Conservation (phyloP, 2,888 invertebrate genomes). For the Schrankia costaestrigalis region DNA sequence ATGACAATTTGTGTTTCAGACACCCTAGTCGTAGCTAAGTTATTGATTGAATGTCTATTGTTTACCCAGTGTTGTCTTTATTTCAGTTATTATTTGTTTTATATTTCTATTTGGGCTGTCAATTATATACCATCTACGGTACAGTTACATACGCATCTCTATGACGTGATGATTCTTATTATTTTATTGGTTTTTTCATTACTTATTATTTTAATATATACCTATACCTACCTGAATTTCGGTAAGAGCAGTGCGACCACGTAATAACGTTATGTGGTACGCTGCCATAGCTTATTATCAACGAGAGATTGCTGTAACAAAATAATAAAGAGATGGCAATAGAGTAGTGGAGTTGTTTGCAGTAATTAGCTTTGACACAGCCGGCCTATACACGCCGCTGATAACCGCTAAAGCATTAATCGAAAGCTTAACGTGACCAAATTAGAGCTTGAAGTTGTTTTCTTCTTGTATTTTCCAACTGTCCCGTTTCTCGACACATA, state of each 20-base stretch:
- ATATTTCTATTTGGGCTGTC: conserved; percentile 34
- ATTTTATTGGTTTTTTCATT: conserved; percentile 14
- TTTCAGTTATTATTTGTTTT: conserved; percentile 30
- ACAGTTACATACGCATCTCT: conserved; percentile 29
- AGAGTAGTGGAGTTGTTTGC: conserved; percentile 44
- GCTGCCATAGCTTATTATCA: conserved; percentile 36
- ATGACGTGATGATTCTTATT: conserved; percentile 16
- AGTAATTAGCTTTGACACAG: conserved; percentile 53
- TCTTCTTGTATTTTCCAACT: conserved; percentile 71
- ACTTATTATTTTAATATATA: no score
- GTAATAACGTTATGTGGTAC: conserved; percentile 31
- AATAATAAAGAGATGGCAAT: conserved; percentile 21
- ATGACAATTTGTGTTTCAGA: conserved; percentile 80
- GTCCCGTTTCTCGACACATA: conserved; percentile 67
- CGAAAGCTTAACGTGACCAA: conserved; percentile 77
- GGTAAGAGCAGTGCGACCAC: conserved; percentile 20
- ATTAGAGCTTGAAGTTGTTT: conserved; percentile 72
- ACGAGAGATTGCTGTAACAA: conserved; percentile 5
- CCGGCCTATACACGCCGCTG: conserved; percentile 46
- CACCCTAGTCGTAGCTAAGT: conserved; percentile 68
- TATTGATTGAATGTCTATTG: conserved; percentile 52
- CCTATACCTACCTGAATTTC: conserved; percentile 21
- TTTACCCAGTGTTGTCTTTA: conserved; percentile 66
- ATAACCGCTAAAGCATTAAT: conserved; percentile 67
- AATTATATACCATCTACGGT: conserved; percentile 29